phyloP scores from a whole-genome alignment of 2,888 invertebrate species.

The Diplolepis rosae region DNA sequence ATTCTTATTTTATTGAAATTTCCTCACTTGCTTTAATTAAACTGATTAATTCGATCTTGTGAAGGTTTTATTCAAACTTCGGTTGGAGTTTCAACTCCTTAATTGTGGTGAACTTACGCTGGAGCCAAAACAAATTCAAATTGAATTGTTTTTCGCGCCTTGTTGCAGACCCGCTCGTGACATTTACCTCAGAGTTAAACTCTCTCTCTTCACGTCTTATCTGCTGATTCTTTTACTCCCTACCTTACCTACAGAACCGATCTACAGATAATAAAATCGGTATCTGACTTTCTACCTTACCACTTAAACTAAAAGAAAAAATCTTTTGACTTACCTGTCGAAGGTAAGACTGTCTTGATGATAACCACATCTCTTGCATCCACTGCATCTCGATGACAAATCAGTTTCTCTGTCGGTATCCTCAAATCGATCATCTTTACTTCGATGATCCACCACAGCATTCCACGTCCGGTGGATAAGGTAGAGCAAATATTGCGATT shows the following conservation, averaged over 20 bases:
- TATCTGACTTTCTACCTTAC: neutral
- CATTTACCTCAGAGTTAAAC: no score
- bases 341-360: slow-evolving; percentile 65
- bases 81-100: no score
- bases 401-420: slow-evolving; percentile 66
- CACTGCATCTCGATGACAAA: slow-evolving; percentile 65
- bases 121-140: no score
- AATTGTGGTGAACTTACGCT: no score
- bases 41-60: no score
- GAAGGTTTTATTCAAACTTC: no score
- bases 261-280: neutral
- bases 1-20: no score
- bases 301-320: neutral
- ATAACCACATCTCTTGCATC: slow-evolving; percentile 66
- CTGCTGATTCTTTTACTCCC: neutral
- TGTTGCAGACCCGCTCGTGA: no score
- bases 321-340: slow-evolving; percentile 64
- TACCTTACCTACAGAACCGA: neutral
- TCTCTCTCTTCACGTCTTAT: no score
- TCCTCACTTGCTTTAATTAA: no score
- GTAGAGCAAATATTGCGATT: slow-evolving; percentile 78
- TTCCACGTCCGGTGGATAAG: slow-evolving; percentile 83
- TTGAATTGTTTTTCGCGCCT: no score
- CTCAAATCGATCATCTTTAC: slow-evolving; percentile 51
- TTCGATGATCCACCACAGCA: slow-evolving; percentile 78